These are phyloP conservation scores for Conus betulinus DNA, from an alignment of 1,140 invertebrate species.

Conservation along the genomic window DNA sequence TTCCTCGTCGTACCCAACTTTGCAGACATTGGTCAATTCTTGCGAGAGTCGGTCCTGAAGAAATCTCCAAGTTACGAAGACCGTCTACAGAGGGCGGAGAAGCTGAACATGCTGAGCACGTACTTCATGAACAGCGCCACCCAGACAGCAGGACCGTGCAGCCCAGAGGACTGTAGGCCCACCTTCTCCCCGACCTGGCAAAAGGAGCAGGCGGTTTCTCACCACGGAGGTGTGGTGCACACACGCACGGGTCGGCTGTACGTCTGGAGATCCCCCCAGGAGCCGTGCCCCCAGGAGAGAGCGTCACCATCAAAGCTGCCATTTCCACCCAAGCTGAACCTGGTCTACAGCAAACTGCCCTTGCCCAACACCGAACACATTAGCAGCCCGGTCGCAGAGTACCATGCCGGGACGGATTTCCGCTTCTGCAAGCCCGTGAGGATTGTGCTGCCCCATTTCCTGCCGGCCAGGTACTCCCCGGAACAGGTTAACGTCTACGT, in stretches of 20 bases:
- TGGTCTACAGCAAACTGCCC: not conserved
- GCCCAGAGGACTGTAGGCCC: not conserved
- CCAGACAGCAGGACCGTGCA: not conserved
- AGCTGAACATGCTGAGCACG: not conserved
- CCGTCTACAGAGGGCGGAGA: not conserved
- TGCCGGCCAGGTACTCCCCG: not conserved
- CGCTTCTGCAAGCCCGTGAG: not conserved
- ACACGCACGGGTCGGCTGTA: not conserved
- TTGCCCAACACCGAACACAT: not conserved
- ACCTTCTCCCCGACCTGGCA: not conserved
- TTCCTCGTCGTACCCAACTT: not conserved
- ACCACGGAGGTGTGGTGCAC: not conserved
- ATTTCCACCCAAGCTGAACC: not conserved
- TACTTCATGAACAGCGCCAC: not conserved
- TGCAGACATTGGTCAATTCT: not conserved
- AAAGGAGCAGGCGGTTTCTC: not conserved
- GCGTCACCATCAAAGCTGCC: not conserved
- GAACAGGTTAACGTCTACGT: constrained; percentile 8
- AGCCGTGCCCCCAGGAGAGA: not conserved
- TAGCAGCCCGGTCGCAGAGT: not conserved
- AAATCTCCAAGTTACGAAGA: not conserved
- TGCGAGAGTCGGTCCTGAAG: not conserved
- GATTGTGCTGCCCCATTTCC: constrained; percentile 4
- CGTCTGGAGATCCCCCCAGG: not conserved
- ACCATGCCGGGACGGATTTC: not conserved